Conservation (phyloP, 1,140 invertebrate genomes). For the Planococcus citri region DNA sequence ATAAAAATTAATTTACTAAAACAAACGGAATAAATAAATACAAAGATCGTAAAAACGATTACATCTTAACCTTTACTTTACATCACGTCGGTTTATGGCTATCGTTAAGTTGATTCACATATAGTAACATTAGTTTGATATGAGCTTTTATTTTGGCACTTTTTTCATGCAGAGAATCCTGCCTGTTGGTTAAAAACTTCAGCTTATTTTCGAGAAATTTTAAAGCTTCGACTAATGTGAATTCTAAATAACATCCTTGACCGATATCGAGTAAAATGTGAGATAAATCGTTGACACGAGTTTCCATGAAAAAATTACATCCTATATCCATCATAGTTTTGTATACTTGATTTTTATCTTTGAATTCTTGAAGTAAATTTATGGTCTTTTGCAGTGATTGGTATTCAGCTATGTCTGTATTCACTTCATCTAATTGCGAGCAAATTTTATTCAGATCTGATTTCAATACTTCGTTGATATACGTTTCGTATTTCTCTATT, state of each 20-base stretch:
- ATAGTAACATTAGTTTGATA: constrained; percentile 62
- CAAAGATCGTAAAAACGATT: no score
- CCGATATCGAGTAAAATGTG: constrained; percentile 58
- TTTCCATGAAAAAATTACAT: constrained; percentile 60
- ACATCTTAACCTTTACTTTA: no score
- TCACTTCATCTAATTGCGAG: constrained; percentile 44
- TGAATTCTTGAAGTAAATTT: constrained; percentile 41
- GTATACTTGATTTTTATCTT: constrained; percentile 42
- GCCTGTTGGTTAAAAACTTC: constrained; percentile 46
- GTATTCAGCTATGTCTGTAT: constrained; percentile 55
- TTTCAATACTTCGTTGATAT: constrained; percentile 52
- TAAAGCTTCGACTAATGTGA: constrained; percentile 54
- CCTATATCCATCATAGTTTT: constrained; percentile 69
- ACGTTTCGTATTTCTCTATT: constrained; percentile 39
- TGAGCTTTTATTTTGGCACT: constrained; percentile 58
- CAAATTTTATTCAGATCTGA: constrained; percentile 47
- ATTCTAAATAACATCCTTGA: constrained; percentile 59
- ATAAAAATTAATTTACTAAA: no score
- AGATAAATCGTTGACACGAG: constrained; percentile 51
- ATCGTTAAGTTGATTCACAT: constrained; percentile 42
- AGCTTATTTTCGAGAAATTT: constrained; percentile 55
- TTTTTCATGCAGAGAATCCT: constrained; percentile 46
- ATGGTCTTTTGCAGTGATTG: constrained; percentile 53
- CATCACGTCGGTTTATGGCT: no score
- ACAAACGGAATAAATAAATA: no score